Evolutionary conservation across 2,888 invertebrate species (phyloP), one percentile per base, ranked within the genome.

Genomic region (Dryadula phaetusa): DNA sequence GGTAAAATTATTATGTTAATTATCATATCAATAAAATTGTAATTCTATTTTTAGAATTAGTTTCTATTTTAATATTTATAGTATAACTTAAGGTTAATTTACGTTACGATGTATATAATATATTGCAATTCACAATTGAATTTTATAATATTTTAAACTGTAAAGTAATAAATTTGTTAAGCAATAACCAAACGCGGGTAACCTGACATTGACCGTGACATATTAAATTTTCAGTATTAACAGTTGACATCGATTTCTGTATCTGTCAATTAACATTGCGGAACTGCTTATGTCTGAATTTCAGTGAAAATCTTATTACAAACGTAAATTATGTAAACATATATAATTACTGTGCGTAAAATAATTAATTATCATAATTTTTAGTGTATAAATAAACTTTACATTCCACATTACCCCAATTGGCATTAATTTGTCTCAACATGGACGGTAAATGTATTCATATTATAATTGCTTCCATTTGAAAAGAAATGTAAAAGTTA

Each of bases 401-500:
- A 56, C 10, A 40, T 40, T 56, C 40, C 56, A 58, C 46, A 40
- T 20, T 32, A 32, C 32, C 34, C 42, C 28, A 25, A n/a, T 40
- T 37, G 28, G 12, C 22, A 40, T 56, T 54, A 32, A 49, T 63
- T 66, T 42, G 68, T 32, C 53, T 61, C 72, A 79, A 74, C 70
- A 65, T 77, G 71, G 75, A 69, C 52, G 72, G 72, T 72, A 73
- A 72, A 63, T 74, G 18, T 64, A 67, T 64, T 63, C 16, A 64
- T 56, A 25, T 56, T 65, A 20, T 46, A 61, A 28, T 60, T 46
- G 18, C 25, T 54, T 61, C 8, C 6, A 8, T 25, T 56, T 40
- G 22, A 56, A 56, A 40, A 22, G 14, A 40, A 56, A 56, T 25
- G n/a, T 56, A 25, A 56, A 40, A 56, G 22, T 40, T 40, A 22